Evolutionary conservation across 1,140 invertebrate species (phyloP).

Genomic region (Lasioglossum baleicum): DNA sequence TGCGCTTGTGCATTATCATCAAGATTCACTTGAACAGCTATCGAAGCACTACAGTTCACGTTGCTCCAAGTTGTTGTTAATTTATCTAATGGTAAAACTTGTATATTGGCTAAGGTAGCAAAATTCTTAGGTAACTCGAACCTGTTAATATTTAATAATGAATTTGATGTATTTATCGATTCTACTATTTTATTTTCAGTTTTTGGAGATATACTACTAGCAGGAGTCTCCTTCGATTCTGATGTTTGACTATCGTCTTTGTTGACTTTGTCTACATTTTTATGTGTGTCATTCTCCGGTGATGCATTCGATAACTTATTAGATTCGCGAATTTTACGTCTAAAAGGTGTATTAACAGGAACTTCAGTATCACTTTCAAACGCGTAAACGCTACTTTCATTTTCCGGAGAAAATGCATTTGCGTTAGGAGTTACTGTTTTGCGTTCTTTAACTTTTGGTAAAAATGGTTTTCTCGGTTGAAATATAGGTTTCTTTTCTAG

Average conservation of each 20-base stretch:
- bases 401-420: conserved; percentile 85
- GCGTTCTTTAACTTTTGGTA: conserved; percentile 80
- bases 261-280: not conserved
- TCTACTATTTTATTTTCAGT: conserved; percentile 26
- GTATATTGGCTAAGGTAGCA: conserved; percentile 71
- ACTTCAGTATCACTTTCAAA: conserved; percentile 83
- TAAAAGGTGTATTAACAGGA: conserved; percentile 81
- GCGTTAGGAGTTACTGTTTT: conserved; percentile 77
- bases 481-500: conserved; percentile 79
- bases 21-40: conserved; percentile 83
- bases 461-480: conserved; percentile 79
- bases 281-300: conserved; percentile 21
- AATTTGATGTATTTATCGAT: conserved; percentile 13
- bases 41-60: conserved; percentile 79
- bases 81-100: conserved; percentile 76
- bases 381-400: conserved; percentile 86
- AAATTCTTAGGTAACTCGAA: conserved; percentile 75
- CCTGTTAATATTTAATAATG: conserved; percentile 55
- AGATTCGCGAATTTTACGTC: conserved; percentile 74
- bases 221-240: conserved; percentile 5
- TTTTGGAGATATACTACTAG: not conserved
- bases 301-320: conserved; percentile 32
- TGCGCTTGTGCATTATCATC: conserved; percentile 67
- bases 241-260: conserved; percentile 17
- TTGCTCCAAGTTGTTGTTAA: conserved; percentile 76